Evolutionary conservation across 1,140 invertebrate genomes (phyloP).

Genomic region (Drosophila equinoxialis): DNA sequence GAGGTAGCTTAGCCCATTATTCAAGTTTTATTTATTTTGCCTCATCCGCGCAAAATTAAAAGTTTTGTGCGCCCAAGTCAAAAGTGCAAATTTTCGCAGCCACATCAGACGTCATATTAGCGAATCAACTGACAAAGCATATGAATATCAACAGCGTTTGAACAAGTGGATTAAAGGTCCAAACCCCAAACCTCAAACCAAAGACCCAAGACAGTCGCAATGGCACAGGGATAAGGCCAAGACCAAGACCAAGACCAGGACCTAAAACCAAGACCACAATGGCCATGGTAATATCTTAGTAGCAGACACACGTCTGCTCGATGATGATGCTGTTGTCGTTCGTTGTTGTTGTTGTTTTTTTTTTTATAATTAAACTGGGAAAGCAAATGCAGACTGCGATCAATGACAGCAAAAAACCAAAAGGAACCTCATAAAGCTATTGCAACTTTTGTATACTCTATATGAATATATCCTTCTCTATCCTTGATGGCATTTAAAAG

Average conservation of each 20-base stretch:
- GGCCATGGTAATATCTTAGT: constrained; percentile 20
- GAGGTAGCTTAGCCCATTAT: constrained; percentile 77
- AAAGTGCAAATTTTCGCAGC: constrained; percentile 81
- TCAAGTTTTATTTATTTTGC: constrained; percentile 79
- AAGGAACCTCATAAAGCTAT: no score
- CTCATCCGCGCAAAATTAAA: constrained; percentile 66
- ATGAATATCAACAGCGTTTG: constrained; percentile 81
- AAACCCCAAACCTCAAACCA: constrained; percentile 13
- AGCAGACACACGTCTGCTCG: constrained; percentile 10
- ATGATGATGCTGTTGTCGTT: constrained; percentile 21
- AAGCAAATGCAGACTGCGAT: constrained; percentile 15
- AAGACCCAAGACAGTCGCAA: constrained; percentile 2
- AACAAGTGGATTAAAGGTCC: constrained; percentile 74
- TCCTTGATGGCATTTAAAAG: no score
- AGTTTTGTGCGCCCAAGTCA: constrained; percentile 69
- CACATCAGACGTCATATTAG: constrained; percentile 80
- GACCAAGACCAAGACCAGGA: constrained; percentile 1
- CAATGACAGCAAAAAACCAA: not conserved
- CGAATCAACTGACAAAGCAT: constrained; percentile 82
- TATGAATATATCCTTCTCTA: no score
- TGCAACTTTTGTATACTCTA: not conserved
- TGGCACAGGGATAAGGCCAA: not conserved
- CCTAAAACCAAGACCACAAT: not conserved
- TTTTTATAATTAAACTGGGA: constrained; percentile 58
- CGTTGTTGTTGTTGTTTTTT: constrained; percentile 18